These are phyloP conservation scores for Colletes gigas DNA, from an alignment of 1,140 invertebrate genomes.

Conservation along the genomic window DNA sequence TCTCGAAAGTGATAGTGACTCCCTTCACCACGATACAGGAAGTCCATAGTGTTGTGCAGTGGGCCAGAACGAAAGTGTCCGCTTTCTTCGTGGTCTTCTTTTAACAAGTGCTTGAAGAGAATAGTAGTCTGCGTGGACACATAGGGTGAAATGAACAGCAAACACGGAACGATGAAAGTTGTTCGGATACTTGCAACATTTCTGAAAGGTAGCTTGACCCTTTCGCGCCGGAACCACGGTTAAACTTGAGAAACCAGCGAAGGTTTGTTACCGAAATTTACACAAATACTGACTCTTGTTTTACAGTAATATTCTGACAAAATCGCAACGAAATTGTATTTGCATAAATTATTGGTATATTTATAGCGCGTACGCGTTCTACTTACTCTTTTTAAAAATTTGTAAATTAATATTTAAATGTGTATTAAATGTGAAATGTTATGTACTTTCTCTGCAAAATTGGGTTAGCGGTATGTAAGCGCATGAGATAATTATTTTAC, in stretches of 20 bases:
- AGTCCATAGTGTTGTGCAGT: constrained; percentile 82
- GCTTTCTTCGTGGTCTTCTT: constrained; percentile 57
- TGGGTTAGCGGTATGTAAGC: neutral
- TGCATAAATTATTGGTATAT: neutral
- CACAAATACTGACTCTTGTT: too few relatives aligned
- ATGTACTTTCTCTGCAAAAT: neutral
- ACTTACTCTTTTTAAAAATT: neutral
- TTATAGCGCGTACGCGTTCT: neutral
- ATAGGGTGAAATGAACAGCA: neutral
- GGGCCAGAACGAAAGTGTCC: constrained; percentile 54
- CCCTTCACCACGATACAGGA: constrained; percentile 83
- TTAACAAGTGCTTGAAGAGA: constrained; percentile 46
- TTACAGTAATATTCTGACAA: too few relatives aligned
- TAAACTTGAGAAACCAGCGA: neutral
- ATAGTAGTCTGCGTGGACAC: constrained; percentile 39
- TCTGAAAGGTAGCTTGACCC: neutral
- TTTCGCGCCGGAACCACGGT: neutral
- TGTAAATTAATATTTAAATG: neutral
- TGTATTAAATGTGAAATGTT: neutral
- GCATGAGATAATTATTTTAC: neutral
- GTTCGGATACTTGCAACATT: neutral
- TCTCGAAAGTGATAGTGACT: constrained; percentile 89
- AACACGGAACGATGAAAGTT: neutral
- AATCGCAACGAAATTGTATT: neutral
- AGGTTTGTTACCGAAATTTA: too few relatives aligned